These are phyloP conservation scores for Ceuthmochares aereus DNA, from an alignment of 2,113 vertebrate genomes.

Conservation along the genomic window DNA sequence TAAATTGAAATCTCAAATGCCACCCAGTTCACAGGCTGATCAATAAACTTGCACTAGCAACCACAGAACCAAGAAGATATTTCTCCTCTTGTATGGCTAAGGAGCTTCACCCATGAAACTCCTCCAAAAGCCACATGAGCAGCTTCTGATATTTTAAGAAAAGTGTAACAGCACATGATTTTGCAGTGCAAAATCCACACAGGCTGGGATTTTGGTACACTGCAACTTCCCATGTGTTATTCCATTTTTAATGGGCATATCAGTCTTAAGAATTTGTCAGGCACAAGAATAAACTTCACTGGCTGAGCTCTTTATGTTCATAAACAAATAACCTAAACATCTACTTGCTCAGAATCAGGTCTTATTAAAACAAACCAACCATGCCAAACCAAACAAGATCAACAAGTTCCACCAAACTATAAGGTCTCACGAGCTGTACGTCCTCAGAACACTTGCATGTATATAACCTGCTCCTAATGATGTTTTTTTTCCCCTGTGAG, in stretches of 20 bases:
- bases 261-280: not conserved
- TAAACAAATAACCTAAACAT: not conserved
- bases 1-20: not conserved
- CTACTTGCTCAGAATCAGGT: not conserved
- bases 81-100: not conserved
- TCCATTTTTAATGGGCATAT: not conserved
- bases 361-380: not conserved
- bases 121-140: rapidly evolving
- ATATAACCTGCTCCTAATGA: not conserved
- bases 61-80: not conserved
- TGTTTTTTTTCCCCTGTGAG: not conserved
- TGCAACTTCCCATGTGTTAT: not conserved
- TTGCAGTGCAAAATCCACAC: not conserved
- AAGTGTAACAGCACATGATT: not conserved
- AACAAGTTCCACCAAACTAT: not conserved
- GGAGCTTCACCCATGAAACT: not conserved
- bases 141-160: not conserved
- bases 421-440: not conserved
- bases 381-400: not conserved
- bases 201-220: not conserved
- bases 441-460: not conserved
- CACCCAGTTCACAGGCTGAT: not conserved
- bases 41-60: not conserved
- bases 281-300: no score
- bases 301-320: not conserved